A percentile compares a stretch with the other conserved stretches of the same genome.
Conservation (phyloP, 2,888 invertebrate genomes). For the Neoascia interrupta region DNA sequence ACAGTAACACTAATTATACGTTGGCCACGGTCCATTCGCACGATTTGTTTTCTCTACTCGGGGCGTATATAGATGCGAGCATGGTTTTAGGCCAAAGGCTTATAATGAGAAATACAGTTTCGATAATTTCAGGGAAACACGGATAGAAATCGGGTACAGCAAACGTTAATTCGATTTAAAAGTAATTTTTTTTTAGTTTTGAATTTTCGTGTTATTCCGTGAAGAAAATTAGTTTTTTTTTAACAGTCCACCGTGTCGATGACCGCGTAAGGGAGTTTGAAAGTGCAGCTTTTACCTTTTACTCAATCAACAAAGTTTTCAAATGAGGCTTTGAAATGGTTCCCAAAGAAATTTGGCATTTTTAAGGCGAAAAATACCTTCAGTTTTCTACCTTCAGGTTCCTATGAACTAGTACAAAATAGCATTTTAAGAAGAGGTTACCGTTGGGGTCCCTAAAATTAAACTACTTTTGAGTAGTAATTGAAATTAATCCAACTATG, state of each 20-base stretch:
- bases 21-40: slow-evolving; percentile 59
- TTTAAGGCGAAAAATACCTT: no score
- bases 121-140: slow-evolving; percentile 23
- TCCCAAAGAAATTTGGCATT: no score
- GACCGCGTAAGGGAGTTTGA: slow-evolving; percentile 3
- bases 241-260: slow-evolving; percentile 15
- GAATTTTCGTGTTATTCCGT: slow-evolving; percentile 31
- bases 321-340: no score
- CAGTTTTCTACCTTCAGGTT: no score
- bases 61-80: neutral
- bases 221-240: slow-evolving; percentile 36
- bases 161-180: slow-evolving; percentile 27
- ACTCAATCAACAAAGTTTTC: no score
- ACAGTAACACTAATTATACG: slow-evolving; percentile 55
- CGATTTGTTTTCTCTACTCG: slow-evolving; percentile 52
- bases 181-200: slow-evolving; percentile 13
- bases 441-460: no score
- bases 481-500: no score
- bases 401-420: no score
- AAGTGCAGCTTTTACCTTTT: neutral
- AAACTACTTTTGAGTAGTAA: no score
- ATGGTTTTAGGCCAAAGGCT: slow-evolving; percentile 22
- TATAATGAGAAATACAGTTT: slow-evolving; percentile 11
- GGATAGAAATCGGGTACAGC: neutral
- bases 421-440: no score